Conservation (phyloP, 2,888 invertebrate species). For the Linnaemya tessellans region DNA sequence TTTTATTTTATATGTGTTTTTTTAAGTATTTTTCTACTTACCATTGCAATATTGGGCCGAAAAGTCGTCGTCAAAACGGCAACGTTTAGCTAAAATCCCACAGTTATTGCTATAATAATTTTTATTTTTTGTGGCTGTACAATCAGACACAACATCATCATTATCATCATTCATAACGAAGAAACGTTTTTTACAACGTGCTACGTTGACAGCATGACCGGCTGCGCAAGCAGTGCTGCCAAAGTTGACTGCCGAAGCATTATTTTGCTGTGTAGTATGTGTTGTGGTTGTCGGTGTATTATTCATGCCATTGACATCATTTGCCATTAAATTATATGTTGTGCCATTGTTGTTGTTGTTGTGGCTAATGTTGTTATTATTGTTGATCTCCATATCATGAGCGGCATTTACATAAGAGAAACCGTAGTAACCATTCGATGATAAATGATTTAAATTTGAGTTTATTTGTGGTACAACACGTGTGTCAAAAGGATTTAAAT, state of each 20-base stretch:
- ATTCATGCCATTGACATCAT: conserved; percentile 72
- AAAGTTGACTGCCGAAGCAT: conserved; percentile 23
- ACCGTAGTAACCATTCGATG: conserved; percentile 81
- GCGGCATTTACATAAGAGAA: conserved; percentile 78
- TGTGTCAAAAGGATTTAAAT: conserved; percentile 79
- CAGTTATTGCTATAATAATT: conserved; percentile 51
- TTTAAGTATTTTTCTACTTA: conserved; percentile 71
- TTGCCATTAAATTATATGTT: conserved; percentile 69
- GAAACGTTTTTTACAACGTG: conserved; percentile 79
- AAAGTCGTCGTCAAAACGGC: conserved; percentile 79
- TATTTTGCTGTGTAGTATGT: conserved; percentile 28
- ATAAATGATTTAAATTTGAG: conserved; percentile 76
- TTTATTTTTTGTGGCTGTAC: conserved; percentile 39
- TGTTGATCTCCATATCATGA: conserved; percentile 69
- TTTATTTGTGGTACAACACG: conserved; percentile 73
- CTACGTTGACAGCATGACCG: conserved; percentile 62
- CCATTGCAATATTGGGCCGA: conserved; percentile 81
- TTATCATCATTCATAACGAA: conserved; percentile 73
- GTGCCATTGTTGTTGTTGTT: conserved; percentile 65
- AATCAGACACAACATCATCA: conserved; percentile 52
- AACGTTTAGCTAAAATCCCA: conserved; percentile 77
- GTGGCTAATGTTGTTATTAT: conserved; percentile 71
- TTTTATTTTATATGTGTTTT: no score
- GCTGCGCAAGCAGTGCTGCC: conserved; percentile 45
- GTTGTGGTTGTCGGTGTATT: conserved; percentile 32